These are phyloP conservation scores for Megaptera novaeangliae DNA, from an alignment of 2,113 vertebrate species.

Conservation along the genomic window DNA sequence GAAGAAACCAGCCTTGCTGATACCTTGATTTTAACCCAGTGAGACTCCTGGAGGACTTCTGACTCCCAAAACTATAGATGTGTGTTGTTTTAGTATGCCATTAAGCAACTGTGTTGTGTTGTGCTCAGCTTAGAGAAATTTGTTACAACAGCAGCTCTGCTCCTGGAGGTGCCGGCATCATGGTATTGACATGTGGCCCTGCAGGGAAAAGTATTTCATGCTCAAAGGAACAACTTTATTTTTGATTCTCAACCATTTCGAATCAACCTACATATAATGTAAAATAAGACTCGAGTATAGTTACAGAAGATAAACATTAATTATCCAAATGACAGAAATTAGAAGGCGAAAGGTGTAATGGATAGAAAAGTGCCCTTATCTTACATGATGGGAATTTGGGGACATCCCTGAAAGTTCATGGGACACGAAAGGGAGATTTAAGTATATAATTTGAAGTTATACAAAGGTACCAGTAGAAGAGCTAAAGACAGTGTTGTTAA, in stretches of 20 bases:
- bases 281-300: background rate
- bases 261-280: background rate
- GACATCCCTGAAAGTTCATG: background rate
- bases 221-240: background rate
- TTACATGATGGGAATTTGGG: background rate
- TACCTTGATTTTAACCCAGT: background rate
- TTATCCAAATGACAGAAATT: background rate
- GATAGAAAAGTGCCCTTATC: background rate
- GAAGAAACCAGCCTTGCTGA: background rate
- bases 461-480: background rate
- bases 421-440: background rate
- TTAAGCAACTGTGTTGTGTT: background rate
- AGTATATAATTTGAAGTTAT: background rate
- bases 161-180: too few species aligned
- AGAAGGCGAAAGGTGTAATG: background rate
- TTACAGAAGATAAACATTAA: background rate
- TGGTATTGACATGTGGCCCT: background rate
- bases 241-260: background rate
- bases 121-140: background rate
- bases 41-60: background rate
- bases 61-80: background rate
- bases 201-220: background rate
- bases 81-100: background rate
- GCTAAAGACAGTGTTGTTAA: background rate
- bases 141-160: background rate